Evolutionary conservation across 1,140 invertebrate genomes (phyloP).

Genomic region (Drosophila auraria): DNA sequence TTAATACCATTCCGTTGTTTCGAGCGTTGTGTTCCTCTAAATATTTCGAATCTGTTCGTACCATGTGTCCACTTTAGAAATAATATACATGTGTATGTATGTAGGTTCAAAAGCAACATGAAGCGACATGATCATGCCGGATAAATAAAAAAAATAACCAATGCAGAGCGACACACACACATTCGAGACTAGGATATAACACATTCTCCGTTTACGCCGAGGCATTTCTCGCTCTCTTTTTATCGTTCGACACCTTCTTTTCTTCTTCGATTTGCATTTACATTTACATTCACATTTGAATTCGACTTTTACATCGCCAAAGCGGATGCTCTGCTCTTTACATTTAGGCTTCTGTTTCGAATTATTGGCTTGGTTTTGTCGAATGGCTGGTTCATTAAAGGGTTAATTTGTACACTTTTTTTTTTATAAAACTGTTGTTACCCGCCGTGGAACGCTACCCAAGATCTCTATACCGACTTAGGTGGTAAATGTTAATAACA

Average conservation of each 20-base stretch:
- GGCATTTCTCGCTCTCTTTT: neutral
- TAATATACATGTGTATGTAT: neutral
- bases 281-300: constrained; percentile 5
- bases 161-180: constrained; percentile 3
- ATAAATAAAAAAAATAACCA: constrained; percentile 1
- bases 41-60: constrained; percentile 1
- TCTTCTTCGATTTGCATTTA: constrained; percentile 1
- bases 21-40: constrained; percentile 3
- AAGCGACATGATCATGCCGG: neutral
- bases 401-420: constrained; percentile 21
- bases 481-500: constrained; percentile 85
- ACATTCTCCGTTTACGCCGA: constrained; percentile 4
- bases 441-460: constrained; percentile 30
- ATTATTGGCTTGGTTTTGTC: constrained; percentile 15
- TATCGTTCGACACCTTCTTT: neutral
- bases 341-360: constrained; percentile 5
- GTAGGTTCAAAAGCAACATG: constrained; percentile 3
- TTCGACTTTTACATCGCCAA: neutral
- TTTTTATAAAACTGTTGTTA: constrained; percentile 17
- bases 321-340: constrained; percentile 5
- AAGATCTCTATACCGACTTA: constrained; percentile 15
- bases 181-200: neutral
- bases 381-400: constrained; percentile 10
- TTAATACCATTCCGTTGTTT: constrained; percentile 1
- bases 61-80: constrained; percentile 12